A percentile compares a stretch with the other conserved stretches of the same genome.
Evolutionary conservation across 1,140 invertebrate species (phyloP).

Genomic region (Geopemphigus sp.): DNA sequence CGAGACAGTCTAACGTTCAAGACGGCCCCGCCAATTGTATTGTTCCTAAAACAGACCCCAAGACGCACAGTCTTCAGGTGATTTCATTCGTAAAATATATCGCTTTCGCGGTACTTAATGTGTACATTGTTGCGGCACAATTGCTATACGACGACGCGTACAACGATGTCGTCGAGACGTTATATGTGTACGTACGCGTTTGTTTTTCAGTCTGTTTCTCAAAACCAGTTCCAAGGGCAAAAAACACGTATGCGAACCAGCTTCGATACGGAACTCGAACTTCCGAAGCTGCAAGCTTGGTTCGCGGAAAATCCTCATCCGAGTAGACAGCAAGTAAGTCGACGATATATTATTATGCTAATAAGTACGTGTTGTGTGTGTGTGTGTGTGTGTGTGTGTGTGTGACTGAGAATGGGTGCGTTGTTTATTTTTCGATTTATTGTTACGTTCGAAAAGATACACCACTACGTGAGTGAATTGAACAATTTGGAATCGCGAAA

Average conservation of each 20-base stretch:
- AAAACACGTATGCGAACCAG: conserved; percentile 89
- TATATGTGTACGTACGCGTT: conserved; percentile 51
- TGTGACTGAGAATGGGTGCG: too few relatives aligned
- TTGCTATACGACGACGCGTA: neutral
- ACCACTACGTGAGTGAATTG: conserved; percentile 89
- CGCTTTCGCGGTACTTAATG: neutral
- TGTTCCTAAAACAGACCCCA: conserved; percentile 26
- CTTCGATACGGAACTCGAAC: conserved; percentile 92
- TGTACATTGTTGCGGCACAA: neutral
- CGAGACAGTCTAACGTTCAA: conserved; percentile 27
- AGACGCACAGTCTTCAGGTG: conserved; percentile 42
- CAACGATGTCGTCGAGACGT: too few relatives aligned
- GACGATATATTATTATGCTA: neutral
- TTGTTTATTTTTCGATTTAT: neutral
- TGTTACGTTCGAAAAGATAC: conserved; percentile 67
- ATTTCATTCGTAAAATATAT: neutral
- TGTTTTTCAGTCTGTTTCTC: conserved; percentile 63
- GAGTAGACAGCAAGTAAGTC: conserved; percentile 68
- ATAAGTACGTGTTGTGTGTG: neutral
- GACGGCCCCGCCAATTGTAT: conserved; percentile 19
- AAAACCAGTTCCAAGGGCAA: conserved; percentile 74
- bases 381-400: neutral
- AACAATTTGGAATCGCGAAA: conserved; percentile 87
- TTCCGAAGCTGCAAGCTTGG: conserved; percentile 92
- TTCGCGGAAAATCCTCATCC: conserved; percentile 96